These are phyloP conservation scores for Caenorhabditis latens DNA, from an alignment of 1,140 invertebrate genomes.

Conservation along the genomic window DNA sequence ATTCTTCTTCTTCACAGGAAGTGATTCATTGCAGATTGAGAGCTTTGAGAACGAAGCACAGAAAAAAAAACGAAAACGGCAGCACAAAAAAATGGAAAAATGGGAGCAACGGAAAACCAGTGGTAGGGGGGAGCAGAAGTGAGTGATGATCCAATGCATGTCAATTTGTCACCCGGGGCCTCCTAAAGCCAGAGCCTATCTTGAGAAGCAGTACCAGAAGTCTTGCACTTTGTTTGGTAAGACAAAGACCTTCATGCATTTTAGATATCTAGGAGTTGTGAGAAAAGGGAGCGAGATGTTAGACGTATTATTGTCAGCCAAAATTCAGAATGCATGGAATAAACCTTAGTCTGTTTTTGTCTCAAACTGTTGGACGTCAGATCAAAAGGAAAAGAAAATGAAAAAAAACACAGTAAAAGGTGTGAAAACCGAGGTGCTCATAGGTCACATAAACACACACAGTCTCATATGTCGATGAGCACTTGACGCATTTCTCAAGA, in stretches of 20 bases:
- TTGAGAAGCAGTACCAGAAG: not conserved
- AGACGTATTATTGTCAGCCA: not conserved
- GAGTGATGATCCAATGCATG: slow-evolving; percentile 54
- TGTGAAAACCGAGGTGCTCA: slow-evolving; percentile 42
- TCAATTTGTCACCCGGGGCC: slow-evolving; percentile 47
- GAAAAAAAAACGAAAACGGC: not conserved
- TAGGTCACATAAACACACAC: slow-evolving; percentile 40
- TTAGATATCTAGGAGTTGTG: not conserved
- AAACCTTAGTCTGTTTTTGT: not conserved
- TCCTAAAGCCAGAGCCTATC: slow-evolving; percentile 22
- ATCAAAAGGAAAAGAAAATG: not conserved
- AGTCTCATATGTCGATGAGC: slow-evolving; percentile 49
- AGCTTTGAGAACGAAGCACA: not conserved
- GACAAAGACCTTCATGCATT: slow-evolving; percentile 11
- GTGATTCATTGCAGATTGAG: slow-evolving; percentile 33
- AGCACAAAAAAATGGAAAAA: not conserved
- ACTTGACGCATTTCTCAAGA: slow-evolving; percentile 55
- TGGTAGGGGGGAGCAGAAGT: not conserved
- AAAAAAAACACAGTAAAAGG: slow-evolving; percentile 20
- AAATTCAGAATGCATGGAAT: slow-evolving; percentile 34
- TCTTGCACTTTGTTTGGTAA: slow-evolving; percentile 28
- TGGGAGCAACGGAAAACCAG: not conserved
- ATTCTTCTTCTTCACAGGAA: slow-evolving; percentile 5
- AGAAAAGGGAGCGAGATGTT: not conserved
- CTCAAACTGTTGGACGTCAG: not conserved